Base-by-base conservation (phyloP, 2,797 vertebrate genomes). In the Columba guinea region DNA sequence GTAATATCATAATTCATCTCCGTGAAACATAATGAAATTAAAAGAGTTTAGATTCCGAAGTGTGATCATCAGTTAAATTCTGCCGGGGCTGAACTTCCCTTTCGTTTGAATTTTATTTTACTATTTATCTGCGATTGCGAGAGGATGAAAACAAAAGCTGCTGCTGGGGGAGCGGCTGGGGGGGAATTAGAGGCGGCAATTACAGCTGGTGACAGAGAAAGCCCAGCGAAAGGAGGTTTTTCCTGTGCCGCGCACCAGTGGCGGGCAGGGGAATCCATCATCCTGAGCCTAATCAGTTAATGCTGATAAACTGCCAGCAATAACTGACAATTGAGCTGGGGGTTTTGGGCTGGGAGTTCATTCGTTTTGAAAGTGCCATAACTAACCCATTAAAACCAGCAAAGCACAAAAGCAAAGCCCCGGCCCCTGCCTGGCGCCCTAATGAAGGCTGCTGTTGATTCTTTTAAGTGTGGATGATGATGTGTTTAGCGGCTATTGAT, bases 241-340 rank as follows among this genome's bases (percentile, higher is more conserved):
- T 55, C 70, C 93, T 64, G 74, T 32, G 64, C 83, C 51, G 5
- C 32, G 69, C 49, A n/a, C 73, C 52, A n/a, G 81, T 79, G 13
- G 7, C 71, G 60, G 84, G 94, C 91, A 73, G 92, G 76, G 92
- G 91, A 95, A 98, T 98, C 97, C 97, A 97, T 98, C 98, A 97
- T 97, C 95, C 91, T 69, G 78, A 96, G 96, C 65, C 96, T 98
- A 98, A 98, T 98, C 98, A 97, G 97, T 97, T 98, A 97, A 98
- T 96, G 96, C 97, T 97, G 98, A 98, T 98, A 98, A 98, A 98
- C 97, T 97, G 97, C 98, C 96, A 96, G 97, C 98, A 98, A 97
- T 98, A 98, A 98, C 97, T 97, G 98, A 97, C 98, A 97, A 97
- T 97, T 93, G 97, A 95, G 84, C 94, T 41, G 85, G 79, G 77